Percentiles rank a stretch among this genome's conserved stretches.
phyloP scores from a whole-genome alignment of 2,113 vertebrate species.

The Trematocara marginatum region DNA sequence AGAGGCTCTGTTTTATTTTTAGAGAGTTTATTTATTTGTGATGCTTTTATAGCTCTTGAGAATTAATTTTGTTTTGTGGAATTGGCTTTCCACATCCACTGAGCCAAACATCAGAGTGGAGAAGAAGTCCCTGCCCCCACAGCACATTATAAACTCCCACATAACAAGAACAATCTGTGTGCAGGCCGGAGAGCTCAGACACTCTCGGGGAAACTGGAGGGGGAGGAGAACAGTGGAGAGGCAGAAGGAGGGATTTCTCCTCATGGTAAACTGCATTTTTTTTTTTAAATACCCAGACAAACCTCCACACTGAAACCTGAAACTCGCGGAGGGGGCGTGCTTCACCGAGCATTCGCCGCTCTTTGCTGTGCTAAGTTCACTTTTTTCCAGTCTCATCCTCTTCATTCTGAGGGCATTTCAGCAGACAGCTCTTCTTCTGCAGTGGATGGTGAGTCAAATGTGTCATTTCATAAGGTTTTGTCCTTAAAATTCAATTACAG shows the following conservation, averaged over 20 bases:
- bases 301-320: conserved; percentile 57
- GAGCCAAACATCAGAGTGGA: conserved; percentile 7
- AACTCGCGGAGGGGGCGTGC: conserved; percentile 41
- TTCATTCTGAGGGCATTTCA: not conserved
- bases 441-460: conserved; percentile 49
- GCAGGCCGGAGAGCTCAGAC: conserved; percentile 47
- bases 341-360: not conserved
- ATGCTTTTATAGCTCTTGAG: not conserved
- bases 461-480: not conserved
- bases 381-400: conserved; percentile 22
- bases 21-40: not conserved
- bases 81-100: not conserved
- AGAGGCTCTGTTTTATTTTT: not conserved
- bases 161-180: conserved; percentile 92
- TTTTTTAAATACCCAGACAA: conserved; percentile 34
- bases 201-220: conserved; percentile 28
- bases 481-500: not conserved
- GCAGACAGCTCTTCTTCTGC: not conserved
- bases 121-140: conserved; percentile 52
- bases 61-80: not conserved
- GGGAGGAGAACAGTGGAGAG: conserved; percentile 37
- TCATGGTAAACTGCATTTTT: conserved; percentile 22
- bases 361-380: conserved; percentile 1
- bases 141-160: conserved; percentile 69
- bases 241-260: conserved; percentile 58